These are phyloP conservation scores for Dioctria rufipes DNA, from an alignment of 2,888 invertebrate species.

Conservation along the genomic window DNA sequence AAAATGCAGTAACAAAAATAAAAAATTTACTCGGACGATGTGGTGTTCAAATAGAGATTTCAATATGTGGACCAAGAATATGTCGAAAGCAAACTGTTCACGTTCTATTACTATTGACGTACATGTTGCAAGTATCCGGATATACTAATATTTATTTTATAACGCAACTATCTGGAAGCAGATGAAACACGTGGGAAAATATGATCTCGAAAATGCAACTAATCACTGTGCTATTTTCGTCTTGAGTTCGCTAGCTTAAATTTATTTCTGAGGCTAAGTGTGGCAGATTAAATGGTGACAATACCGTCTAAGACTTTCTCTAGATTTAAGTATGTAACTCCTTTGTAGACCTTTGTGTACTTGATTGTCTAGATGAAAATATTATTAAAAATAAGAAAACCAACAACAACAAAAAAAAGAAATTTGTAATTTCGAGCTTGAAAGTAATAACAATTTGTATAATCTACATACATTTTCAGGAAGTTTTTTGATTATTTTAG, in stretches of 20 bases:
- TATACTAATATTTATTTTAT: conserved; percentile 59
- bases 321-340: no score
- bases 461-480: no score
- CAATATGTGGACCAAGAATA: conserved; percentile 53
- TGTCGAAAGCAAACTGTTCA: conserved; percentile 50
- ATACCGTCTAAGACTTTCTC: no score
- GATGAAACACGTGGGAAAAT: conserved; percentile 36
- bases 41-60: conserved; percentile 54
- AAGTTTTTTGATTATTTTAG: no score
- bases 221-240: background rate
- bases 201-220: conserved; percentile 30
- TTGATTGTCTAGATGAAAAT: no score
- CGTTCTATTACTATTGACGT: conserved; percentile 56
- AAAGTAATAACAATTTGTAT: no score
- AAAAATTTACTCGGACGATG: conserved; percentile 55
- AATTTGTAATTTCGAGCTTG: no score
- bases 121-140: conserved; percentile 57
- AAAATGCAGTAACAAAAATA: conserved; percentile 48
- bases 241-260: background rate
- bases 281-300: no score
- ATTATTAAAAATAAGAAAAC: no score
- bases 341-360: no score
- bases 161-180: conserved; percentile 54
- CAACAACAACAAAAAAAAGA: no score
- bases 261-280: no score